Conservation (phyloP, 2,797 vertebrate genomes). For the Notolabrus celidotus region DNA sequence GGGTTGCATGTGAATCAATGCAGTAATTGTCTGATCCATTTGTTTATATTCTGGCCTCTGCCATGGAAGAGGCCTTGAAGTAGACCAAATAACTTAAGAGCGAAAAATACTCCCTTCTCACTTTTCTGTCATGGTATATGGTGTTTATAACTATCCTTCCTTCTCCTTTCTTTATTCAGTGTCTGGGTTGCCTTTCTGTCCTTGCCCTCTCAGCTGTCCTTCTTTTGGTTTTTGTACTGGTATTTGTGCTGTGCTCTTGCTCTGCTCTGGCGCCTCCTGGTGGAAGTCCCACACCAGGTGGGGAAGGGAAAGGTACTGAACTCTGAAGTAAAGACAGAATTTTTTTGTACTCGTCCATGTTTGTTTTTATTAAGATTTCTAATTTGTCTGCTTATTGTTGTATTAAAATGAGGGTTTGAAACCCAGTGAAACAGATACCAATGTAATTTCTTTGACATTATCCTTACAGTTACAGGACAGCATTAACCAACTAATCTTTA, state of each 20-base stretch:
- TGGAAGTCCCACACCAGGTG: constrained; percentile 71
- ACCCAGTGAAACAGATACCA: constrained; percentile 33
- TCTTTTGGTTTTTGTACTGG: constrained; percentile 80
- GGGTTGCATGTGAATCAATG: constrained; percentile 86
- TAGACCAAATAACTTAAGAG: constrained; percentile 86
- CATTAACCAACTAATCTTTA: no score
- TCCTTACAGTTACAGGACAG: not conserved
- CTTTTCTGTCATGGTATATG: constrained; percentile 76
- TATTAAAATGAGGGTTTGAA: constrained; percentile 73
- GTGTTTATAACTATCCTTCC: constrained; percentile 77
- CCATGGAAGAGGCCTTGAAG: constrained; percentile 76
- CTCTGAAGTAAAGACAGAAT: constrained; percentile 82
- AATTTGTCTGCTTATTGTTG: constrained; percentile 70
- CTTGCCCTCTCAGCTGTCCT: constrained; percentile 70
- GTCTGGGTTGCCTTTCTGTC: constrained; percentile 85
- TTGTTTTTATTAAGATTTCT: constrained; percentile 69
- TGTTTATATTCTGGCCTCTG: constrained; percentile 77
- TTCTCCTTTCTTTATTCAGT: constrained; percentile 72
- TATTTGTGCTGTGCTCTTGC: constrained; percentile 85
- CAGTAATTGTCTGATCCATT: constrained; percentile 82
- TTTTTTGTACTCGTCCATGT: constrained; percentile 79
- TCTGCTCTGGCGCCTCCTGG: constrained; percentile 83
- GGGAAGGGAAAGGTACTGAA: constrained; percentile 80
- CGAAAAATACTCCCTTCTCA: constrained; percentile 71
- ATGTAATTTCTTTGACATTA: constrained; percentile 50